Base-by-base conservation (phyloP, 1,140 invertebrate genomes). In the Bombus affinis region DNA sequence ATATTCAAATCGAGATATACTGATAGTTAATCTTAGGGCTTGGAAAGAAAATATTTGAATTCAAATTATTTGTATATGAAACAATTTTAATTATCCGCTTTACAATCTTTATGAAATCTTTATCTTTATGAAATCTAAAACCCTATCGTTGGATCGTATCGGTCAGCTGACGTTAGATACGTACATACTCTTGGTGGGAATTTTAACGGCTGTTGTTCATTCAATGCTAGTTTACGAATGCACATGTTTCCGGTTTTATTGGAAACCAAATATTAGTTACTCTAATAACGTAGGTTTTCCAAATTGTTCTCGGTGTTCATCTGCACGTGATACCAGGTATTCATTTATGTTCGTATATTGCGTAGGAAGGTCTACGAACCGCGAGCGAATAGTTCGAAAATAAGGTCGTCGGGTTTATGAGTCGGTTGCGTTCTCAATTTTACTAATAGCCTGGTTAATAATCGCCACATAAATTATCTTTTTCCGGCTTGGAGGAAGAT, bases 171-270 rank as follows among this genome's bases (percentile, higher is more conserved):
- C 86, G 65, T 81, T 79, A 81, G 70, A 66, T 73, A 83, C 80
- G 84, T 62, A 22, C 18, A 62, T n/a, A 66, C 8, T 66, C 57
- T 79, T 66, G 35, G 79, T 37, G 47, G 28, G 78, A 70, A 59
- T 86, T 89, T 89, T 79, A 87, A 74, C 89, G 89, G 89, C 82
- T 80, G 85, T 87, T 78, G 62, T 37, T 72, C 59, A 72, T 78
- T 80, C 82, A 42, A 62, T 72, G 71, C 57, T 35, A 66, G 75
- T 80, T 44, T 42, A 62, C n/a, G 28, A 47, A 57, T 9, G 47
- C 62, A 81, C 42, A 62, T 32, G n/a, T n/a, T 28, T 65, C 47
- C 66, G 39, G 12, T 44, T 83, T 66, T 81, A 66, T 68, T n/a
- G 47, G 65, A 74, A 66, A 75, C 42, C 28, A 28, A 68, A 70